Evolutionary conservation across 2,797 vertebrate genomes (phyloP).

Genomic region (Parauchenoglanis punctatus): DNA sequence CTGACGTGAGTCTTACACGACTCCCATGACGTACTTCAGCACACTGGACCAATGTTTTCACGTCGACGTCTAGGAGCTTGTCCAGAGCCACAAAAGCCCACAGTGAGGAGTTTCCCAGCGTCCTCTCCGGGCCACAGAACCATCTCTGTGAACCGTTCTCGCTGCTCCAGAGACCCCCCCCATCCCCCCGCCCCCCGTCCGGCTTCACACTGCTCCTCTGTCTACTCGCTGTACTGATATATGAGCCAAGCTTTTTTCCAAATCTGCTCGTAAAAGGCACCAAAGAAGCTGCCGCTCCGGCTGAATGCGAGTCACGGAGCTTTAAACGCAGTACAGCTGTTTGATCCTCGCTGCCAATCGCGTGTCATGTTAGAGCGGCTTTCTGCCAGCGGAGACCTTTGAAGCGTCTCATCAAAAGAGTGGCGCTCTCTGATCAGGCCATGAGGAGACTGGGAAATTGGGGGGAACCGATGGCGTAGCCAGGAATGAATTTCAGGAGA

Average conservation of each 20-base stretch:
- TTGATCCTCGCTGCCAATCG: conserved; percentile 11
- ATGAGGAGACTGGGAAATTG: background rate
- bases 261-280: conserved; percentile 39
- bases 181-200: background rate
- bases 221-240: conserved; percentile 31
- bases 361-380: conserved; percentile 12
- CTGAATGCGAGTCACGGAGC: conserved; percentile 39
- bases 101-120: conserved; percentile 48
- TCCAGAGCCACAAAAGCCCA: conserved; percentile 41
- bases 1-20: conserved; percentile 8
- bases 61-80: conserved; percentile 11
- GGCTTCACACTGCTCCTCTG: conserved; percentile 49
- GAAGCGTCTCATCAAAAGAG: conserved; percentile 27
- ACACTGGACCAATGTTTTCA: background rate
- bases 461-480: background rate
- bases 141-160: conserved; percentile 36
- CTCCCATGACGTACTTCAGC: conserved; percentile 35
- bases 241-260: conserved; percentile 39
- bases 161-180: background rate
- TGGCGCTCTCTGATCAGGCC: background rate
- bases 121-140: conserved; percentile 48
- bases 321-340: conserved; percentile 33
- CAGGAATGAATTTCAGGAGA: background rate
- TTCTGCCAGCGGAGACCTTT: conserved; percentile 26
- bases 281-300: conserved; percentile 23